Evolutionary conservation across 2,113 vertebrate species (phyloP).

Genomic region (Tor tambroides): DNA sequence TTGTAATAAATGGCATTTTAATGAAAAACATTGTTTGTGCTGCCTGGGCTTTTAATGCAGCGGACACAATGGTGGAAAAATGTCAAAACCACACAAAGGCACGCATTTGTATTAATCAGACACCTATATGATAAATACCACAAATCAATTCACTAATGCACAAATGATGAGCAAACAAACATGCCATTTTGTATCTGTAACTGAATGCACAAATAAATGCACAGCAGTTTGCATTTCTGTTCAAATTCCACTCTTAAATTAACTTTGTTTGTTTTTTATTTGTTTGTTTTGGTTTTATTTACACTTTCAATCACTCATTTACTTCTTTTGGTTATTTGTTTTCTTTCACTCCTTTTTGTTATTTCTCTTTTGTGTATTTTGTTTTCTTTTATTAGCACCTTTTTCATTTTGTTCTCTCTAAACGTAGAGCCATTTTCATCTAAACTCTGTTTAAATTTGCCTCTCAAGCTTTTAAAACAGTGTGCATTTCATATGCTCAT

Average conservation of each 20-base stretch:
- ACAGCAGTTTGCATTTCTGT: neutral
- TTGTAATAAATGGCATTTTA: neutral
- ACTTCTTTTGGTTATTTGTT: neutral
- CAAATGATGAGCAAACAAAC: neutral
- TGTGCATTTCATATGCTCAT: neutral
- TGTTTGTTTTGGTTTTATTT: neutral
- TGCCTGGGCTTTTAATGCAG: neutral
- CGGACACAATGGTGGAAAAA: neutral
- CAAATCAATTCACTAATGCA: conserved; percentile 9
- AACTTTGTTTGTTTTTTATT: no score
- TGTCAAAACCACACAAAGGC: neutral
- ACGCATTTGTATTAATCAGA: neutral
- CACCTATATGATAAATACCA: neutral
- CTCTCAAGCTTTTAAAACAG: neutral
- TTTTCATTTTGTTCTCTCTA: neutral
- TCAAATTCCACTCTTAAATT: no score
- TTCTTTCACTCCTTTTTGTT: neutral
- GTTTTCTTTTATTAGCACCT: neutral
- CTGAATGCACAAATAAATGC: neutral
- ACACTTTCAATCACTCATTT: neutral
- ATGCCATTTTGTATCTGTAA: neutral
- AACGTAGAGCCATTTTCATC: neutral
- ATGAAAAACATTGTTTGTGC: neutral
- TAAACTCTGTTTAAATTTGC: no score
- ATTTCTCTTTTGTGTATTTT: neutral